Evolutionary conservation across 1,140 invertebrate species (phyloP).

Genomic region (Pogonomyrmex barbatus): DNA sequence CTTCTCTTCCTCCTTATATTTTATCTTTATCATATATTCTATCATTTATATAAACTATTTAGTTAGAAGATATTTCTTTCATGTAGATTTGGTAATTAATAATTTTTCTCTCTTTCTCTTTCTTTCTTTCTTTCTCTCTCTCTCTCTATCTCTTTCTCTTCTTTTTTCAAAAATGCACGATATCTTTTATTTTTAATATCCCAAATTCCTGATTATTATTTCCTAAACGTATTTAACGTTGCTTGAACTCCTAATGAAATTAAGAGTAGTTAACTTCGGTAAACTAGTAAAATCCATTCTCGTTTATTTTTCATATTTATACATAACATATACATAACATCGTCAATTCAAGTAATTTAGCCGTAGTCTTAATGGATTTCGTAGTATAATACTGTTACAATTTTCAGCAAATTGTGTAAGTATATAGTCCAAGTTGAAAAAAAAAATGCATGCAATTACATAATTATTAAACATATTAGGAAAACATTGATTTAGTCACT

Average conservation of each 20-base stretch:
- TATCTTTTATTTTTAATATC: background rate
- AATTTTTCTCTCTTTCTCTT: slow-evolving; percentile 1
- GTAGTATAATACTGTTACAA: slow-evolving; percentile 65
- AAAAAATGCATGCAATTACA: slow-evolving; percentile 68
- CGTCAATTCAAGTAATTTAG: slow-evolving; percentile 76
- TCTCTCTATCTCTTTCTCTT: too few species aligned
- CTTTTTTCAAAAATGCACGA: background rate
- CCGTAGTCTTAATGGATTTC: slow-evolving; percentile 57
- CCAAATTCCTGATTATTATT: slow-evolving; percentile 8
- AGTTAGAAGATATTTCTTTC: slow-evolving; percentile 4
- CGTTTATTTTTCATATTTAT: slow-evolving; percentile 53
- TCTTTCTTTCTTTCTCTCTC: too few species aligned
- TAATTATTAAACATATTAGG: slow-evolving; percentile 37
- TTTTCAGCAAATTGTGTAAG: slow-evolving; percentile 71
- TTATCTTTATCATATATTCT: background rate
- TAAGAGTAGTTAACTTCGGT: slow-evolving; percentile 29
- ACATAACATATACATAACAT: slow-evolving; percentile 65
- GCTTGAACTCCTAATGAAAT: slow-evolving; percentile 36
- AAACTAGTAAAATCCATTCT: slow-evolving; percentile 24
- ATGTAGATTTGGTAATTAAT: slow-evolving; percentile 4
- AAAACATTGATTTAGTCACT: slow-evolving; percentile 35
- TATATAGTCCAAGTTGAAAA: slow-evolving; percentile 63
- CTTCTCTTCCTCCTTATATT: background rate
- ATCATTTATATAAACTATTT: slow-evolving; percentile 17
- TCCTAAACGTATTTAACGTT: slow-evolving; percentile 34